Conservation (phyloP, 2,797 vertebrate genomes). For the Chiroxiphia lanceolata region DNA sequence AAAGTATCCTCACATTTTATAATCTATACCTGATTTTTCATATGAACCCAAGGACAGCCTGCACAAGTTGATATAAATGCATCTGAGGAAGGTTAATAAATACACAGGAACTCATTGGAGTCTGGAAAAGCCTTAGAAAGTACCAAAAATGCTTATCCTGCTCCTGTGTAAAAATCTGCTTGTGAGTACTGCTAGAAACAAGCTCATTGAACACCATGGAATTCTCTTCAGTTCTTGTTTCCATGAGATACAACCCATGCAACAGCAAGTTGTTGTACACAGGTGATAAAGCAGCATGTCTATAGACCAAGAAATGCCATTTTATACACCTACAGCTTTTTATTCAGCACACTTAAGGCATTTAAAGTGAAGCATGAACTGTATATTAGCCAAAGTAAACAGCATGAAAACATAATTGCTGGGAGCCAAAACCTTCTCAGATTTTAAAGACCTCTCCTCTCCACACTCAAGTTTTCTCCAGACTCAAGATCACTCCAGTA, state of each 20-base stretch:
- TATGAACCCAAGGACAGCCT: not conserved
- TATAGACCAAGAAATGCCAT: not conserved
- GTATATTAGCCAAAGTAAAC: not conserved
- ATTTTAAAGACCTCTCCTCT: not conserved
- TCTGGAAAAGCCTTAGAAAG: not conserved
- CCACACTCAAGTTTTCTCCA: not conserved
- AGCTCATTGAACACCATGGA: not conserved
- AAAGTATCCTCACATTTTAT: not conserved
- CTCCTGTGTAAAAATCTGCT: not conserved
- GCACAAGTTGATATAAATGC: not conserved
- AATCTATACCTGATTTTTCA: not conserved
- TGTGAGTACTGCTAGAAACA: not conserved
- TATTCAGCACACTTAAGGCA: not conserved
- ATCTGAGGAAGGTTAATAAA: not conserved
- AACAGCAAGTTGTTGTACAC: not conserved
- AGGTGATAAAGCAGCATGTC: not conserved
- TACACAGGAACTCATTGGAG: not conserved
- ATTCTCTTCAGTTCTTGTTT: not conserved
- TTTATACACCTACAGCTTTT: not conserved
- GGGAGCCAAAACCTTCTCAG: not conserved
- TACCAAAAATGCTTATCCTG: not conserved
- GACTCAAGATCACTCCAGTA: not conserved
- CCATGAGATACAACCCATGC: rapidly evolving
- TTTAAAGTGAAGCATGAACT: not conserved
- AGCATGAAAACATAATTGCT: not conserved